Evolutionary conservation across 2,113 vertebrate genomes (phyloP), one percentile per base, ranked within the genome.

Genomic region (Hepsetus odoe): DNA sequence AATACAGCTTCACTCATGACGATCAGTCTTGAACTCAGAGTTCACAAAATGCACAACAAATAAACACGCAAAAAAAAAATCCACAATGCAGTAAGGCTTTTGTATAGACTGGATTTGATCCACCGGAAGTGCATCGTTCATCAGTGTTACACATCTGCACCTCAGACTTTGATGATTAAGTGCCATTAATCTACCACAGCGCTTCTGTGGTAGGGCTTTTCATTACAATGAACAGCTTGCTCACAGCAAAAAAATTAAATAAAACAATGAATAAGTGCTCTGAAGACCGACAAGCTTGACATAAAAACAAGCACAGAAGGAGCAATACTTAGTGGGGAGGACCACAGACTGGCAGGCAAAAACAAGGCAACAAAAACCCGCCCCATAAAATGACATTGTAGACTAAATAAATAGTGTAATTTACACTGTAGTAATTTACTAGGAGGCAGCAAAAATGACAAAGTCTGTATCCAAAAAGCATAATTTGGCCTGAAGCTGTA

Each of bases 381-480:
- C n/a, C n/a, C n/a, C 4, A 65, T 16, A 16, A 44, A 20, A 59
- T 16, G 35, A 44, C 51, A 56, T 58, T 30, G 20, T 42, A 59
- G 65, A 71, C 38, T 49, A 70, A 61, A 77, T 49, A 77, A 59
- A 70, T 77, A 77, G 66, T 61, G 66, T 69, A 77, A 69, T 35
- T 0, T 69, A 42, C 56, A 59, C 65, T 11, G 14, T 40, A 69
- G 40, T 46, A 77, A 70, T 26, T 42, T 67, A 32, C 35, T 26
- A 68, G 10, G 46, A 55, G 2, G 64, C 20, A 28, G 64, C 12
- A 42, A 38, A 69, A 59, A 59, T 10, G 51, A 35, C 40, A 49
- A n/a, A 1, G 26, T 11, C 20, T 61, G 20, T 28, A 61, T 49
- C 24, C 44, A 70, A 51, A 9, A 44, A 38, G 55, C 65, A 77